Percentiles rank a stretch among this genome's conserved stretches.
phyloP scores from a whole-genome alignment of 1,140 invertebrate species.

The Coptotermes formosanus region DNA sequence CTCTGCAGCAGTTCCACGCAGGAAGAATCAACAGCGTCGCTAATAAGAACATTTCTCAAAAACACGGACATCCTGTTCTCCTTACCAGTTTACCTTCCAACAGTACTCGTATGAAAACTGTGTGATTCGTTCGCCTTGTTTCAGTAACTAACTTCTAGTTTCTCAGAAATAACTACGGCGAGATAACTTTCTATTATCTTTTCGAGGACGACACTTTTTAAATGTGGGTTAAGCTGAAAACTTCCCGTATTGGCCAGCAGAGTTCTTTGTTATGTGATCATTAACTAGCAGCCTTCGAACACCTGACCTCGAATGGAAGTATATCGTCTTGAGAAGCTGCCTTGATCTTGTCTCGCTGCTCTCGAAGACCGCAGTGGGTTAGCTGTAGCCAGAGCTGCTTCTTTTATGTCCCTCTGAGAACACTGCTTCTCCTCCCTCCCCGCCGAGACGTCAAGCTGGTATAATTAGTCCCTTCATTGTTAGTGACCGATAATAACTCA shows the following conservation, averaged over 20 bases:
- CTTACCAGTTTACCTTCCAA: conserved; percentile 13
- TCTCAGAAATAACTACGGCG: too few species aligned
- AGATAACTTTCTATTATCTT: too few species aligned
- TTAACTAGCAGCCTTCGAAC: too few species aligned
- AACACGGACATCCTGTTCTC: conserved; percentile 45
- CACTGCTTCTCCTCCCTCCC: not conserved
- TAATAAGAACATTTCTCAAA: conserved; percentile 74
- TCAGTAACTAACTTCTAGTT: too few species aligned
- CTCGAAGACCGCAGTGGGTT: not conserved
- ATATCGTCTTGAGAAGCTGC: not conserved
- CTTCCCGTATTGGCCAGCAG: too few species aligned
- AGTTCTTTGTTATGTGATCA: too few species aligned
- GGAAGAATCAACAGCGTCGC: conserved; percentile 85
- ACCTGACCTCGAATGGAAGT: not conserved
- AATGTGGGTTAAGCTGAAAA: too few species aligned
- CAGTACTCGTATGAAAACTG: too few species aligned
- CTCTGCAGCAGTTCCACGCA: conserved; percentile 77
- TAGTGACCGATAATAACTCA: not conserved
- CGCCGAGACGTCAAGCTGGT: not conserved
- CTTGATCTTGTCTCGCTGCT: not conserved
- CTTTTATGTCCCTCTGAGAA: not conserved
- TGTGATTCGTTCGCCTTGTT: too few species aligned
- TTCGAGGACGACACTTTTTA: too few species aligned
- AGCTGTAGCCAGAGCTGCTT: not conserved
- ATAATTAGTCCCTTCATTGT: not conserved